Evolutionary conservation across 2,888 invertebrate genomes (phyloP).

Genomic region (Muschampia plurimacula): DNA sequence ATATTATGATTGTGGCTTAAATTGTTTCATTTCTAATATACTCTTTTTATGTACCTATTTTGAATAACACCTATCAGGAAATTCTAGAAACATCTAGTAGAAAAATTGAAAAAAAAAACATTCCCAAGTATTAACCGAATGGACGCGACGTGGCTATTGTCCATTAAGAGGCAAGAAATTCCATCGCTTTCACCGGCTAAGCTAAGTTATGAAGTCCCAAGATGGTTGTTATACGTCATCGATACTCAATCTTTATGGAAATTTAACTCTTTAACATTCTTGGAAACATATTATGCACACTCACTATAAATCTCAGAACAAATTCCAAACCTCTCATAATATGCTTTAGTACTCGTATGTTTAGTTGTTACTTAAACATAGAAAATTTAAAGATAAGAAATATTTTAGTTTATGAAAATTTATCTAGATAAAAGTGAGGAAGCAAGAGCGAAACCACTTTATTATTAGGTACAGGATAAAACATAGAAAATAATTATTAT

Average conservation of each 20-base stretch:
- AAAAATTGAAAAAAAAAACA: slow-evolving; percentile 49
- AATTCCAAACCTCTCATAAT: too few species aligned
- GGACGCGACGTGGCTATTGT: slow-evolving; percentile 58
- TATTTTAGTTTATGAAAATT: not conserved
- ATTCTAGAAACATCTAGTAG: slow-evolving; percentile 29
- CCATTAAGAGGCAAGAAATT: slow-evolving; percentile 61
- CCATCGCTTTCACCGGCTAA: slow-evolving; percentile 58
- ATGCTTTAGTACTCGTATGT: too few species aligned
- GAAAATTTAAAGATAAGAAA: not conserved
- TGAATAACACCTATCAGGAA: not conserved
- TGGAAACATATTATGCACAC: not conserved
- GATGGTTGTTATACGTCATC: slow-evolving; percentile 46
- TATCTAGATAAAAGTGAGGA: too few species aligned
- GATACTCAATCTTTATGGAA: slow-evolving; percentile 20
- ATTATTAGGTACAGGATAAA: too few species aligned
- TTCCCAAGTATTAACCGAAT: slow-evolving; percentile 55
- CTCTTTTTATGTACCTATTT: not conserved
- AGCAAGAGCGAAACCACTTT: too few species aligned
- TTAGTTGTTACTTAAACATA: not conserved
- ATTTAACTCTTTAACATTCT: not conserved
- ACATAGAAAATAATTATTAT: too few species aligned
- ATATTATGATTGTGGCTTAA: too few species aligned
- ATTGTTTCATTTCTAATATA: too few species aligned
- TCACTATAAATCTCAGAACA: not conserved
- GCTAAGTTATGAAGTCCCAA: slow-evolving; percentile 61